Conservation (phyloP, 1,140 invertebrate species). For the Platyscapa corneri region DNA sequence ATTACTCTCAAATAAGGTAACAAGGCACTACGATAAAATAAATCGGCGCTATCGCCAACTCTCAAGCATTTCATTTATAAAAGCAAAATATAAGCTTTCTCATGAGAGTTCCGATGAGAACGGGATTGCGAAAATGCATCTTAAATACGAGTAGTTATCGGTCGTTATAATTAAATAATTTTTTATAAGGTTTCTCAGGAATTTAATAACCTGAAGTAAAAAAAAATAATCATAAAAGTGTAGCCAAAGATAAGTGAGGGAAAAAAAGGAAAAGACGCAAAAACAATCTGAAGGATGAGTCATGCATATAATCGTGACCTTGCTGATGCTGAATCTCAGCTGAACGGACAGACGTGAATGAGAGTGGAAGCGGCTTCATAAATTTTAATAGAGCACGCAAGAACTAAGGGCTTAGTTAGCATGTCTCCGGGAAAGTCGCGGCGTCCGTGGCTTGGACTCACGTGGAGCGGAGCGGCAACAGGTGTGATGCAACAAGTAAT, state of each 20-base stretch:
- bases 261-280: neutral
- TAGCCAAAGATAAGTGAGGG: neutral
- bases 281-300: neutral
- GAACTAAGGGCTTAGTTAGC: neutral
- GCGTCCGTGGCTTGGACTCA: neutral
- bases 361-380: neutral
- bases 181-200: neutral
- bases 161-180: neutral
- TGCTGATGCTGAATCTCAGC: neutral
- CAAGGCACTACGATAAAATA: neutral
- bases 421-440: neutral
- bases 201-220: neutral
- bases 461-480: slow-evolving; percentile 55
- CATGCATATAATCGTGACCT: neutral
- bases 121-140: neutral
- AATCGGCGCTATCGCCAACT: neutral
- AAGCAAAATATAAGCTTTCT: neutral
- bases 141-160: neutral
- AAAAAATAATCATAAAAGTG: neutral
- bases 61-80: neutral
- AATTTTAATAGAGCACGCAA: slow-evolving; percentile 9
- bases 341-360: neutral
- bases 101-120: neutral
- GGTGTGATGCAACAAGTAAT: slow-evolving; percentile 64
- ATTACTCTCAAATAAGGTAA: neutral